Conservation (phyloP, 64 coral and sea anemone genomes). For the Anthopleura sola region DNA sequence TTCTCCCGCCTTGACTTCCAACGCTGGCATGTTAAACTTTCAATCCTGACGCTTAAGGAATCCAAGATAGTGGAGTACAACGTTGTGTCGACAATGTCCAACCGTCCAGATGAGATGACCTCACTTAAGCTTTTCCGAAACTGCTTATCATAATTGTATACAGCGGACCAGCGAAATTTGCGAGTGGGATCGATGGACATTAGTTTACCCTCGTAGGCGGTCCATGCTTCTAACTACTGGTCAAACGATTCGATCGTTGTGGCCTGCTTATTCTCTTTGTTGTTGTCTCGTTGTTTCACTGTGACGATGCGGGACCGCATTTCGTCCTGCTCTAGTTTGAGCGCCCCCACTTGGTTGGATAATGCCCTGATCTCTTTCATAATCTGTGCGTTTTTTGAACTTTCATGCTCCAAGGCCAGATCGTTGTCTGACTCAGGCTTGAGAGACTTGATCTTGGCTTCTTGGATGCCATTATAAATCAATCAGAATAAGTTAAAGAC, state of each 20-base stretch:
- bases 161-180: too few species aligned
- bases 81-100: neutral
- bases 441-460: too few species aligned
- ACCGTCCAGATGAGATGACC: too few species aligned
- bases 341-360: neutral
- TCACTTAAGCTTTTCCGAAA: too few species aligned
- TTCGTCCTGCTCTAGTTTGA: neutral
- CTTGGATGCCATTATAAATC: too few species aligned
- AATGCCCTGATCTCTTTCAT: neutral
- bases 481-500: too few species aligned
- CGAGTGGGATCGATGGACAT: neutral
- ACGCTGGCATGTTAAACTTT: neutral
- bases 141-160: too few species aligned
- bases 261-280: neutral
- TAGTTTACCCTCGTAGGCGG: neutral
- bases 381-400: neutral
- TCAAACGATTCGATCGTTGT: conserved; percentile 33
- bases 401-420: too few species aligned
- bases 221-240: conserved; percentile 29
- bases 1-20: too few species aligned
- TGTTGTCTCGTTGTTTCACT: too few species aligned
- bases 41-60: neutral
- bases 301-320: neutral
- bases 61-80: conserved; percentile 16
- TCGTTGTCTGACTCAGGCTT: too few species aligned